These are phyloP conservation scores for Phengaris arion DNA, from an alignment of 2,888 invertebrate species.

Conservation along the genomic window DNA sequence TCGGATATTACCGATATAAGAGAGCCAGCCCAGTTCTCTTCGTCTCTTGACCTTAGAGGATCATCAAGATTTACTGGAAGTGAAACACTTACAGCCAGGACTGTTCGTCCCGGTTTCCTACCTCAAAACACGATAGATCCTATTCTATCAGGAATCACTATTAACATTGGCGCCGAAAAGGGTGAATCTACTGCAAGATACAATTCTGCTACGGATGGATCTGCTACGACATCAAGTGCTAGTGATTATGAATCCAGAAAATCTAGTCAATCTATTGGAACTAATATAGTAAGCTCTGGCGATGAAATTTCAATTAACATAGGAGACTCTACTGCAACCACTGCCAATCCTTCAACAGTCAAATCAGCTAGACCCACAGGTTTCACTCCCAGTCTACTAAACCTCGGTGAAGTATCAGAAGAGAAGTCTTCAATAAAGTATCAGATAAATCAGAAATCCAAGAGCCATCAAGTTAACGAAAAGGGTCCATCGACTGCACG, in stretches of 20 bases:
- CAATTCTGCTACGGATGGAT: conserved; percentile 40
- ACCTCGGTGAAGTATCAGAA: conserved; percentile 36
- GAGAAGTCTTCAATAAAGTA: conserved; percentile 38
- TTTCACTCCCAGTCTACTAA: conserved; percentile 41
- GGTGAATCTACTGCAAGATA: conserved; percentile 45
- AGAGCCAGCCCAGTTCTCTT: conserved; percentile 4
- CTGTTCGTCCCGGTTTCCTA: conserved; percentile 28
- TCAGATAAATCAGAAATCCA: conserved; percentile 37
- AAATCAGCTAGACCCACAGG: conserved; percentile 43
- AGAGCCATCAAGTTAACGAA: conserved; percentile 37
- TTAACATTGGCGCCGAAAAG: conserved; percentile 40
- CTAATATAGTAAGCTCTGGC: neutral
- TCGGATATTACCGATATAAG: neutral
- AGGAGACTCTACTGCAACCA: conserved; percentile 38
- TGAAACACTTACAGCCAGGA: conserved; percentile 11
- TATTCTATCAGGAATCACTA: conserved; percentile 39
- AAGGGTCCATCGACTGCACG: conserved; percentile 46
- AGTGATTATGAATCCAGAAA: conserved; percentile 39
- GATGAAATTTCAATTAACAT: conserved; percentile 37
- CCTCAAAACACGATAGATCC: conserved; percentile 35
- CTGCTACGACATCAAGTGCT: conserved; percentile 35
- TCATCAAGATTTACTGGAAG: conserved; percentile 14
- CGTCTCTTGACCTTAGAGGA: neutral
- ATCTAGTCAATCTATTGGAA: conserved; percentile 37
- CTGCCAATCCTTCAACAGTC: conserved; percentile 38